Base-by-base conservation (phyloP, 2,797 vertebrate genomes). In the Champsocephalus esox region DNA sequence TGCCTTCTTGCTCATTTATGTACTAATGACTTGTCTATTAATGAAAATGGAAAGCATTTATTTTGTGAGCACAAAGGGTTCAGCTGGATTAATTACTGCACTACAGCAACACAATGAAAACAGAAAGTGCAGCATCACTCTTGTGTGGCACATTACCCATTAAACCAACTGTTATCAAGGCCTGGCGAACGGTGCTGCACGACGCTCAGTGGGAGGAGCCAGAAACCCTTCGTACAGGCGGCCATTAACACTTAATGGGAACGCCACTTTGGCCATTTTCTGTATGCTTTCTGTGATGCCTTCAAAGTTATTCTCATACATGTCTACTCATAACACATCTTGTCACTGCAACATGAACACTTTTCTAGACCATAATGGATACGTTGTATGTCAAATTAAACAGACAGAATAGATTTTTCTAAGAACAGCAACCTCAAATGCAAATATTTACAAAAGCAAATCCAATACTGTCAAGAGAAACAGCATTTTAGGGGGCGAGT, bases 31-130 rank as follows among this genome's bases (percentile, higher is more conserved):
- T 95, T 94, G 93, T 95, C 94, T 95, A 95, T 95, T 95, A 95
- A 94, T 95, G 94, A 95, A 94, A 95, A 94, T 92, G 92, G 93
- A 95, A 95, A 95, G 93, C 94, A 95, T 95, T 95, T 95, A 95
- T 95, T 95, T 94, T 94, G 92, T 66, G 82, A 92, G 90, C 91
- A 92, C 94, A 92, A 93, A 93, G 92, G 92, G 90, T 94, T 94
- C 91, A 92, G 92, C 89, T 91, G 93, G 93, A 95, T 95, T 95
- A 95, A 95, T 95, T 94, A 94, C 93, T 94, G 92, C 92, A 90
- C 93, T 93, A 92, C 92, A 90, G 91, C 91, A 89, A 83, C 89
- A 90, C 89, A 92, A 94, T 93, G 93, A 93, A 94, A 93, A 93
- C 90, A 88, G 90, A 91, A 88, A 91, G 89, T 89, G 85, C 83